A percentile compares a stretch with the other conserved stretches of the same genome.
phyloP scores from a whole-genome alignment of 2,888 invertebrate species.

The Anarsia innoxiella region DNA sequence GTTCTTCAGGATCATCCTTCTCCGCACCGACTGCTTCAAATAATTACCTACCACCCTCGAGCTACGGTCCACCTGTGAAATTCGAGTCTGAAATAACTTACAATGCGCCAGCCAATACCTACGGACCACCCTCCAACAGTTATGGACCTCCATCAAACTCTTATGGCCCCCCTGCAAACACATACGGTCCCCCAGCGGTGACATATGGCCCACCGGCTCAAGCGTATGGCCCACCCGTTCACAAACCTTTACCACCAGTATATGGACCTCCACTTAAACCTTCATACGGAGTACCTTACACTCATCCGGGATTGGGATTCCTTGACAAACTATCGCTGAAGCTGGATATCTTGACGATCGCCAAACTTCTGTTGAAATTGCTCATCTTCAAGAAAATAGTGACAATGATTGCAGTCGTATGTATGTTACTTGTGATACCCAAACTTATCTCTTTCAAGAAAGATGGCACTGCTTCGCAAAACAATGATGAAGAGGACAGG shows the following conservation, averaged over 20 bases:
- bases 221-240: constrained; percentile 51
- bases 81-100: constrained; percentile 52
- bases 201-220: constrained; percentile 61
- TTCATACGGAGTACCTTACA: constrained; percentile 73
- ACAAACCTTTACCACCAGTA: constrained; percentile 43
- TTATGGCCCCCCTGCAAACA: constrained; percentile 51
- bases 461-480: constrained; percentile 39
- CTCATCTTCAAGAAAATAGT: constrained; percentile 88
- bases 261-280: constrained; percentile 65
- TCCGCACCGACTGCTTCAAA: constrained; percentile 24
- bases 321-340: constrained; percentile 82
- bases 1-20: constrained; percentile 38
- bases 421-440: constrained; percentile 84
- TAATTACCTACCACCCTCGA: constrained; percentile 39
- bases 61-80: constrained; percentile 50
- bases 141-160: constrained; percentile 60
- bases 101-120: constrained; percentile 47
- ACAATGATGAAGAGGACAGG: constrained; percentile 46
- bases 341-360: constrained; percentile 81
- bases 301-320: constrained; percentile 64
- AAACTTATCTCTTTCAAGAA: constrained; percentile 75
- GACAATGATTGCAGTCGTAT: constrained; percentile 85
- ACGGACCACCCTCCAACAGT: constrained; percentile 37
- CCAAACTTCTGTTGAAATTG: constrained; percentile 83
- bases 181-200: constrained; percentile 52